Evolutionary conservation across 2,113 vertebrate genomes (phyloP), one percentile per base, ranked within the genome.

Genomic region (Salvelinus alpinus): DNA sequence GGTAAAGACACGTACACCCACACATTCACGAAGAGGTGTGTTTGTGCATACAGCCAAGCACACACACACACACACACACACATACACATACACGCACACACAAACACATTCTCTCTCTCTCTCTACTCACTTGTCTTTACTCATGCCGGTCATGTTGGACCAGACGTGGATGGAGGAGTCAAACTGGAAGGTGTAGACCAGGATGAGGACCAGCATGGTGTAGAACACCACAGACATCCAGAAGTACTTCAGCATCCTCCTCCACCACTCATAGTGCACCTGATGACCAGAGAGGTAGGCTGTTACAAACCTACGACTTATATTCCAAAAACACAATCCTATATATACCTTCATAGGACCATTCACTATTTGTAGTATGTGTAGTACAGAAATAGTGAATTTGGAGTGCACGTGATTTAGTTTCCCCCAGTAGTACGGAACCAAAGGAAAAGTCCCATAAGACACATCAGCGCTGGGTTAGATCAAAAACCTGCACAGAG

Each of bases 181-280:
- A 91, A 99, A 99, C 84, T 99, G 97, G 88, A 96, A 99, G 0
- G 97, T 99, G 82, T 99, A 99, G 80, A 98, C 95, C 78, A 99
- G 95, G 71, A 98, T 93, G 64, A 99, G 95, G 78, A 99, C 97
- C 89, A 97, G 75, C 97, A 99, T 98, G 0, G 97, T 98, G 83
- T 99, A 99, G 78, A 97, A 95, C 78, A 99, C 96, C 75, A 99
- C 97, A 0, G 95, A 96, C 93, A 99, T 97, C 97, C 97, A 99
- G 90, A 99, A 99, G 38, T 96, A 96, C 69, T 98, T 95, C 74
- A 99, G 92, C 83, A 95, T 94, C 85, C 85, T 90, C 74, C 97
- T 93, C 97, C 97, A 99, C 90, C 95, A 94, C 77, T 98, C 96
- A 54, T 98, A 99, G 88, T 98, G 96, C 69, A 98, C 90, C 97